These are phyloP conservation scores for Myotis vivesi DNA, from an alignment of 2,797 vertebrate genomes.

Conservation along the genomic window DNA sequence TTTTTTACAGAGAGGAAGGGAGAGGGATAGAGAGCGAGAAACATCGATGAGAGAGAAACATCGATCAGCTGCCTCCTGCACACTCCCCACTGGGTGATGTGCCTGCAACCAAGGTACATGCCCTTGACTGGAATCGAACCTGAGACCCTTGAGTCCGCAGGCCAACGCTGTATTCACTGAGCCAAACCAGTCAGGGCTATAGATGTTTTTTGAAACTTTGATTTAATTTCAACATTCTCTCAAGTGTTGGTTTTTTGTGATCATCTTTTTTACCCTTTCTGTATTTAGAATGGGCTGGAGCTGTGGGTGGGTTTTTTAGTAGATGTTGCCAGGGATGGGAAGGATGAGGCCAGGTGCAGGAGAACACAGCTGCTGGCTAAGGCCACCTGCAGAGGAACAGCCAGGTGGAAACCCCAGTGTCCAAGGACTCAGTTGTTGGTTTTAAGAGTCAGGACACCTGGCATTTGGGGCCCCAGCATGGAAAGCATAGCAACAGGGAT, in stretches of 20 bases:
- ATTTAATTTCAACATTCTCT: slow-evolving; percentile 47
- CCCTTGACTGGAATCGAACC: too few relatives aligned
- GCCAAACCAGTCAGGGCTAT: too few relatives aligned
- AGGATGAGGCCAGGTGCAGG: background rate
- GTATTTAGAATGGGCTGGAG: background rate
- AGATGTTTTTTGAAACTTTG: background rate
- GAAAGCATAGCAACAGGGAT: slow-evolving; percentile 20
- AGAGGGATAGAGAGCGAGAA: too few relatives aligned
- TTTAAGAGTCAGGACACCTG: slow-evolving; percentile 24
- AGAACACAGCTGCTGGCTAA: background rate
- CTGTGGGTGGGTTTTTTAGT: background rate
- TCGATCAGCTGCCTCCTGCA: too few relatives aligned
- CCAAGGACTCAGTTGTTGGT: background rate
- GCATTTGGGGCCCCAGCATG: background rate
- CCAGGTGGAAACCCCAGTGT: background rate
- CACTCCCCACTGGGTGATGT: too few relatives aligned
- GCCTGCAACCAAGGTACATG: too few relatives aligned
- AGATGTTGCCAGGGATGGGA: background rate
- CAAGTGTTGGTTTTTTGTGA: background rate
- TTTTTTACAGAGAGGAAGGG: too few relatives aligned
- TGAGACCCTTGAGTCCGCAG: too few relatives aligned
- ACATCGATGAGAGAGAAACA: too few relatives aligned
- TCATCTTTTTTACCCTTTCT: background rate
- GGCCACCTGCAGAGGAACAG: background rate
- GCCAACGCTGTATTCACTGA: too few relatives aligned